Base-by-base conservation (phyloP, 2,888 invertebrate species). In the Ophion ellenae region DNA sequence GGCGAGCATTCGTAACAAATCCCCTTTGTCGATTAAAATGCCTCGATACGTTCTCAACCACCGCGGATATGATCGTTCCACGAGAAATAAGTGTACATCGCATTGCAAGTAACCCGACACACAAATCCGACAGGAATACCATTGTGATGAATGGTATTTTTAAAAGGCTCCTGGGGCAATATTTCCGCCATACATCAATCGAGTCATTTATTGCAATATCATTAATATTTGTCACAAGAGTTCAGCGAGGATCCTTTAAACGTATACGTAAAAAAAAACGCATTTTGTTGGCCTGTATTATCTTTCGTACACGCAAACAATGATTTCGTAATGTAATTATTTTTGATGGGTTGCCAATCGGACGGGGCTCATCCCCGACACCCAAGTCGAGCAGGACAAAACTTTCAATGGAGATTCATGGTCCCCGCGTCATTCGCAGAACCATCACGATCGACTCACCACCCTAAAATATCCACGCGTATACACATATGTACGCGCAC, bases 341-440 rank as follows among this genome's bases (percentile, higher is more conserved):
- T 70, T 63, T 70, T n/a, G 10, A 61, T 70, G 40, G 28, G 28
- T 70, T 63, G 36, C 7, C 6, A 17, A 69, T 57, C 73, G 59
- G 5, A 74, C 11, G 32, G 53, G 3, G 47, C n/a, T 17, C 47
- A 47, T 32, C 47, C 28, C 47, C 20, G 53, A 20, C 14, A 17
- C 28, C 47, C 71, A 45, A 76, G 36, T 45, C 69, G 59, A 70
- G 74, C 70, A 14, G 2, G 74, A 74, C 57, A 69, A 74, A 74
- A 73, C 75, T 75, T 70, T 75, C 75, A 78, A 82, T 79, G 59
- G 79, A 66, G 79, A 79, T 82, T 79, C 75, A 61, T 82, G 63
- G 61, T 57, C 70, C 70, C 75, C 71, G 53, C 64, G 83, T 75
- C 83, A 79, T 75, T 64, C 40, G 53, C 70, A 66, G 75, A 40